A percentile compares a stretch with the other conserved stretches of the same genome.
phyloP scores from a whole-genome alignment of 2,888 invertebrate species.

The Cosmia trapezina region DNA sequence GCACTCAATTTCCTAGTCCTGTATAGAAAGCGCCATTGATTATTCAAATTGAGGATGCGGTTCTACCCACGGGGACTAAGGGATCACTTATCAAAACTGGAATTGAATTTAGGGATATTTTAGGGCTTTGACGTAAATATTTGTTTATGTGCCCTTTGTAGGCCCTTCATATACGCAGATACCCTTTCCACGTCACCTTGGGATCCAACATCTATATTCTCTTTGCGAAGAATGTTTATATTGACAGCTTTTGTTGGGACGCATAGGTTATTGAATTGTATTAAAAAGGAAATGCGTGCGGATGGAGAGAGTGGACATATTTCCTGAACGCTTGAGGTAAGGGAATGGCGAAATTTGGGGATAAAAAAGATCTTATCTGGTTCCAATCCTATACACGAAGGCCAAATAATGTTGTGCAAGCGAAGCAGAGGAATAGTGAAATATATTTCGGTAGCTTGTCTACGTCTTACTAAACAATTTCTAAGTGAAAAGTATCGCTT shows the following conservation, averaged over 20 bases:
- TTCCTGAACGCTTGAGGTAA: slow-evolving; percentile 1
- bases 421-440: neutral
- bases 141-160: slow-evolving; percentile 60
- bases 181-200: slow-evolving; percentile 43
- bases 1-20: slow-evolving; percentile 18
- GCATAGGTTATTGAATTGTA: slow-evolving; percentile 55
- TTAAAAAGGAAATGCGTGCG: slow-evolving; percentile 24
- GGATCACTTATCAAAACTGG: slow-evolving; percentile 73
- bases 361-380: neutral
- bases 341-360: slow-evolving; percentile 1
- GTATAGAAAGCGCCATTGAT: slow-evolving; percentile 59
- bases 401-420: neutral
- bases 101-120: slow-evolving; percentile 71
- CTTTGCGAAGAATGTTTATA: slow-evolving; percentile 42
- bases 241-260: slow-evolving; percentile 36
- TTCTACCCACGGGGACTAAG: slow-evolving; percentile 62
- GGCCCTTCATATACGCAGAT: slow-evolving; percentile 23
- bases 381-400: neutral
- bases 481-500: too few species aligned
- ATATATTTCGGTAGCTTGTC: neutral
- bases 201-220: slow-evolving; percentile 52
- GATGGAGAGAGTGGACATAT: slow-evolving; percentile 11
- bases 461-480: neutral
- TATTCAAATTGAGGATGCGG: slow-evolving; percentile 72
- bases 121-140: slow-evolving; percentile 59